phyloP scores from a whole-genome alignment of 2,113 vertebrate species.

The Phodopus roborovskii region DNA sequence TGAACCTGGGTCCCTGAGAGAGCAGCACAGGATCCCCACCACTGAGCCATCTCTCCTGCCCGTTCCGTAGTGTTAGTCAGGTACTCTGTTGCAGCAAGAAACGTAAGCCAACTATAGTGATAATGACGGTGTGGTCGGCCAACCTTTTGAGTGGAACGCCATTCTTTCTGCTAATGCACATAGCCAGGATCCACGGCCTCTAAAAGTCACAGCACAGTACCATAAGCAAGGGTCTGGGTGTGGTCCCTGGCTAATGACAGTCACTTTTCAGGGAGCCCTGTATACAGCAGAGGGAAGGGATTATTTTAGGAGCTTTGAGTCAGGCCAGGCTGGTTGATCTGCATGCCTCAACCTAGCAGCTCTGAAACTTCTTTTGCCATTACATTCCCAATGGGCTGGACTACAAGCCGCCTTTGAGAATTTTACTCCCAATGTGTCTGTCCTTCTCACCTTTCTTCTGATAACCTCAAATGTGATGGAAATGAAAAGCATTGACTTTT shows the following conservation, averaged over 20 bases:
- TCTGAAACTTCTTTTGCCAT: background rate
- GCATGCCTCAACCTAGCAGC: background rate
- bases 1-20: background rate
- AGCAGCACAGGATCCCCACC: background rate
- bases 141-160: background rate
- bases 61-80: no score
- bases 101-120: background rate
- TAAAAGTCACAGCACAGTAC: background rate
- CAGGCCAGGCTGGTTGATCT: slow-evolving; percentile 12
- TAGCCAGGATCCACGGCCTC: background rate
- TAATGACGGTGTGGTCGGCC: background rate
- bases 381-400: background rate
- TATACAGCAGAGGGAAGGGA: background rate
- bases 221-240: background rate
- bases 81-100: background rate
- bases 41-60: background rate
- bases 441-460: background rate
- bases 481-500: background rate
- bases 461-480: background rate
- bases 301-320: background rate
- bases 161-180: background rate
- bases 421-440: background rate
- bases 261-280: background rate
- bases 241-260: background rate
- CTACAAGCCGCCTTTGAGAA: background rate